These are phyloP conservation scores for Phyllostomus discolor DNA, from an alignment of 2,113 vertebrate species.

Conservation along the genomic window DNA sequence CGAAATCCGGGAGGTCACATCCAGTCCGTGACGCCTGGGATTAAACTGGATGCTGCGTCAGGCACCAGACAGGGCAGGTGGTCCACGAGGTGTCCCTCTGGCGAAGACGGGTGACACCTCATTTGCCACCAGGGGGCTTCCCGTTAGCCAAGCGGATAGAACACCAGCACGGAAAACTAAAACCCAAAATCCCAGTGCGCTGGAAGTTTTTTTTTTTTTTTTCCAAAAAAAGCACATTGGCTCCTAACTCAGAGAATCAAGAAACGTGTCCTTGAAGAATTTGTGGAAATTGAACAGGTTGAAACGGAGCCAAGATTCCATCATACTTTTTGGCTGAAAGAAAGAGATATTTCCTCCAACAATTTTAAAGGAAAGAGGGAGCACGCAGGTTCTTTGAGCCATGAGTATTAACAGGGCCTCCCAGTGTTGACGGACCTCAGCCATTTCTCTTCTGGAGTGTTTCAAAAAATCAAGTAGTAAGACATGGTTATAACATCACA, in stretches of 20 bases:
- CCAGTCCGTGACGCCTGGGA: neutral
- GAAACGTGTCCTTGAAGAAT: neutral
- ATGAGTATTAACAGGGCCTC: neutral
- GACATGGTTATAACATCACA: neutral
- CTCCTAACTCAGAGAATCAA: neutral
- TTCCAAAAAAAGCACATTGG: neutral
- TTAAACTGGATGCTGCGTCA: neutral
- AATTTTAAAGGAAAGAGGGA: neutral
- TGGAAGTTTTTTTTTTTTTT: neutral
- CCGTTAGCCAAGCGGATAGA: neutral
- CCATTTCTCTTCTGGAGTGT: neutral
- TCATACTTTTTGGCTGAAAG: neutral
- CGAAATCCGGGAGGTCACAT: neutral
- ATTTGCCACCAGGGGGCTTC: neutral
- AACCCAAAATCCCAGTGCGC: neutral
- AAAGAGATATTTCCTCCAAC: neutral
- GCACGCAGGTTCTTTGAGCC: neutral
- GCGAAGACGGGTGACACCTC: neutral
- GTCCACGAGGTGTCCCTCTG: neutral
- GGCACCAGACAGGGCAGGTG: neutral
- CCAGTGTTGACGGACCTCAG: neutral
- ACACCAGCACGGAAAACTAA: neutral
- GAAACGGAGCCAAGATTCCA: neutral
- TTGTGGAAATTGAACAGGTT: neutral
- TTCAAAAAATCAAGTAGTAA: neutral